A percentile compares a stretch with the other conserved stretches of the same genome.
Evolutionary conservation across 37 sponge, comb jelly and placozoan genomes (phyloP).

Genomic region (Amphimedon queenslandica): DNA sequence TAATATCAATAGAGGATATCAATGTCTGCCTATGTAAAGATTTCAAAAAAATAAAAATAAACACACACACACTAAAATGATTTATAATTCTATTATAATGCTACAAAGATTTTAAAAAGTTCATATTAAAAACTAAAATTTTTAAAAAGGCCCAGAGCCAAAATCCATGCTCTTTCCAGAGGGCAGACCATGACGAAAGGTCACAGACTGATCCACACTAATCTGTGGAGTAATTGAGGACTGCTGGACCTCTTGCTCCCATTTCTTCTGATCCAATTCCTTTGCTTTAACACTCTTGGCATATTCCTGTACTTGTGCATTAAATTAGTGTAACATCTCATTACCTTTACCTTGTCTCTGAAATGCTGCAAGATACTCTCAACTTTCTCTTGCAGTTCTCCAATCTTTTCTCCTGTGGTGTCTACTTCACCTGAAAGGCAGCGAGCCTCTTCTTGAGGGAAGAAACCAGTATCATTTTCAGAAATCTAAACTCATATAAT

Average conservation of each 20-base stretch:
- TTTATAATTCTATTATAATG: too few relatives aligned
- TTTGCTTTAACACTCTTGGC: background rate
- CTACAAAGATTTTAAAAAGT: too few relatives aligned
- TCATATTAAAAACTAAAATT: too few relatives aligned
- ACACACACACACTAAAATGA: too few relatives aligned
- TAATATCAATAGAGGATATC: too few relatives aligned
- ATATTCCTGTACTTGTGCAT: background rate
- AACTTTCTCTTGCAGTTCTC: constrained; percentile 50
- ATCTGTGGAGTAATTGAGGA: too few relatives aligned
- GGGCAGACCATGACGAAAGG: too few relatives aligned
- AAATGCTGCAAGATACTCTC: constrained; percentile 14
- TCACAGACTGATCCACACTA: too few relatives aligned
- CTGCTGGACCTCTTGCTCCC: background rate
- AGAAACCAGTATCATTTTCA: constrained; percentile 38
- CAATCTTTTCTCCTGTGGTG: constrained; percentile 26
- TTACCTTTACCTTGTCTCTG: constrained; percentile 6
- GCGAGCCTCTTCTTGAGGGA: constrained; percentile 51
- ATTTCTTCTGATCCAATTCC: background rate
- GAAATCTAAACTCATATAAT: constrained; percentile 19
- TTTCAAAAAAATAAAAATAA: too few relatives aligned
- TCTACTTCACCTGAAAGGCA: constrained; percentile 35
- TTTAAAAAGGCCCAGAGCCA: too few relatives aligned
- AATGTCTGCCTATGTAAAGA: too few relatives aligned
- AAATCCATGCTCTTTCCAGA: too few relatives aligned
- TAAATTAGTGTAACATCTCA: background rate